Percentiles rank a stretch among this genome's conserved stretches.
Conservation (phyloP, 2,888 invertebrate genomes). For the Stenodema calcarata region DNA sequence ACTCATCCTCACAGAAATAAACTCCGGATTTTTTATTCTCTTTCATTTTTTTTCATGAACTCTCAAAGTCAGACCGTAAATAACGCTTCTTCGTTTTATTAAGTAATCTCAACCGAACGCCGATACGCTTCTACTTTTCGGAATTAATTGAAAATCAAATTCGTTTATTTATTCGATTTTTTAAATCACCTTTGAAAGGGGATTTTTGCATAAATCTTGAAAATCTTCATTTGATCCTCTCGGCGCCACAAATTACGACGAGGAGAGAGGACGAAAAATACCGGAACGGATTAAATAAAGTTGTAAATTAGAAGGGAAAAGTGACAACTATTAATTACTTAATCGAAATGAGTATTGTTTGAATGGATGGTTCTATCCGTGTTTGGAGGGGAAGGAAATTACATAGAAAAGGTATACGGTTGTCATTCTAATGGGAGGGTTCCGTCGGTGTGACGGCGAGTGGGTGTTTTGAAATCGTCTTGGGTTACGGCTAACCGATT, state of each 20-base stretch:
- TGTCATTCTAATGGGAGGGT: neutral
- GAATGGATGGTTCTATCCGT: neutral
- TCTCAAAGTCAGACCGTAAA: neutral
- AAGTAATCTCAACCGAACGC: neutral
- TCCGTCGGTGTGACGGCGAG: neutral
- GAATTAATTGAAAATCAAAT: neutral
- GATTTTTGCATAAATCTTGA: neutral
- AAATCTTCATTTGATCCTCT: neutral
- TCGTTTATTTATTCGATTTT: neutral
- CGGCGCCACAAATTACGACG: neutral
- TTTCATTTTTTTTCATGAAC: neutral
- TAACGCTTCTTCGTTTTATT: slow-evolving; percentile 1
- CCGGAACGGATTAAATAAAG: slow-evolving; percentile 13
- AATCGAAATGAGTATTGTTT: neutral
- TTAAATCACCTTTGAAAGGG: neutral
- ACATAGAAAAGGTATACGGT: neutral
- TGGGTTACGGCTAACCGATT: neutral
- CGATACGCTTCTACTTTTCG: neutral
- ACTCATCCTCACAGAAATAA: slow-evolving; percentile 15
- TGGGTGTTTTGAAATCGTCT: neutral
- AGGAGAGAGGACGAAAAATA: neutral
- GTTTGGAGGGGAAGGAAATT: neutral
- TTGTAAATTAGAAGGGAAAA: slow-evolving; percentile 3
- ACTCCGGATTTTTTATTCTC: neutral
- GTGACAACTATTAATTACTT: slow-evolving; percentile 13